phyloP scores from a whole-genome alignment of 2,888 invertebrate species.

The Phasia obesa region DNA sequence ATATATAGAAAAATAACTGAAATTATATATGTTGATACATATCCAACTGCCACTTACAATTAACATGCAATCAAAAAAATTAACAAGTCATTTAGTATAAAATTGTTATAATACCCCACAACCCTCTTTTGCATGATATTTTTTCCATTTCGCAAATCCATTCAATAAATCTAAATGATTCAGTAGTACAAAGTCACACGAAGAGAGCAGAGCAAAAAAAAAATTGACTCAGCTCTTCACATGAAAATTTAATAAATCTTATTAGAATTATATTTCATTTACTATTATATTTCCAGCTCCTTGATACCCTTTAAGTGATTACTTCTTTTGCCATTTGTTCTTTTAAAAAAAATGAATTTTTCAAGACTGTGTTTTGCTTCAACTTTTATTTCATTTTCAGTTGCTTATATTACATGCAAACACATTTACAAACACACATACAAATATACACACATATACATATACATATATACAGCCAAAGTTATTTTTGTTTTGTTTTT shows the following conservation, averaged over 20 bases:
- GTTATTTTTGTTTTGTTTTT: slow-evolving; percentile 43
- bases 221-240: background rate
- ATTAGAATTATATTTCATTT: slow-evolving; percentile 37
- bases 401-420: slow-evolving; percentile 1
- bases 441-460: too few relatives aligned
- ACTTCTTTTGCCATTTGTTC: background rate
- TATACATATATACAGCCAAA: background rate
- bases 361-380: background rate
- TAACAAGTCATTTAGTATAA: too few relatives aligned
- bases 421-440: too few relatives aligned
- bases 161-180: background rate
- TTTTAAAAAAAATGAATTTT: background rate
- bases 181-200: too few relatives aligned
- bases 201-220: too few relatives aligned
- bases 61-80: too few relatives aligned
- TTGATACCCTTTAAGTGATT: slow-evolving; percentile 27
- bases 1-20: too few relatives aligned
- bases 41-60: too few relatives aligned
- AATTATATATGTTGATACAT: too few relatives aligned
- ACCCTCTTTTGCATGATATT: slow-evolving; percentile 46
- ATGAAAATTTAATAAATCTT: slow-evolving; percentile 32
- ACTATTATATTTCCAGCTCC: background rate
- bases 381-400: slow-evolving; percentile 16
- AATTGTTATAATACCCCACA: background rate
- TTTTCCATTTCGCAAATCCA: background rate